Evolutionary conservation across 2,113 vertebrate genomes (phyloP).

Genomic region (Clarias batrachus): DNA sequence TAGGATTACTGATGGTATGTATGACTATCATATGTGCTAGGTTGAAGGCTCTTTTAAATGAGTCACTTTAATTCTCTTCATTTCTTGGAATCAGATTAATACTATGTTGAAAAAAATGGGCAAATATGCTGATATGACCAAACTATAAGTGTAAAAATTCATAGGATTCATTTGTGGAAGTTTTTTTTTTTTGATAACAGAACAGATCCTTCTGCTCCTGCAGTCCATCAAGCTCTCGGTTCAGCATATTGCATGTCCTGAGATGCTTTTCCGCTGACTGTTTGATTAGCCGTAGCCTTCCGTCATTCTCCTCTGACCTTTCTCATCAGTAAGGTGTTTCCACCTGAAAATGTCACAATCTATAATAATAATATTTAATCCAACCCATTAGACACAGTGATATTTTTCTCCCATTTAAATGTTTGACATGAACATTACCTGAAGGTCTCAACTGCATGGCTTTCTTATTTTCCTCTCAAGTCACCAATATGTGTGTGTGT

Average conservation of each 20-base stretch:
- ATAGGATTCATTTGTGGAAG: too few relatives aligned
- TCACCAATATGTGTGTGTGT: not conserved
- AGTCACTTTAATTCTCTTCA: not conserved
- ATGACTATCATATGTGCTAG: not conserved
- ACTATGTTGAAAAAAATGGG: not conserved
- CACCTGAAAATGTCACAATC: not conserved
- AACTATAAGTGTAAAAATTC: too few relatives aligned
- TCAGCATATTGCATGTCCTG: not conserved
- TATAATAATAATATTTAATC: not conserved
- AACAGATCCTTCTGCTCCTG: too few relatives aligned
- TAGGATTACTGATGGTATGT: not conserved
- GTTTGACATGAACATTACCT: not conserved
- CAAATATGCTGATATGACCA: too few relatives aligned
- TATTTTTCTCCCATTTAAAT: not conserved
- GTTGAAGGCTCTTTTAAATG: not conserved
- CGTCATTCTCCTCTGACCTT: not conserved
- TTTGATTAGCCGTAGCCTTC: not conserved
- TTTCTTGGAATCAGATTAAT: not conserved
- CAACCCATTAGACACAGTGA: not conserved
- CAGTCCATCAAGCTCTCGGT: not conserved
- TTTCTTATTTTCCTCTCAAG: not conserved
- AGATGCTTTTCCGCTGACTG: not conserved
- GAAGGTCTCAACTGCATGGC: not conserved
- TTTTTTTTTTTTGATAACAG: too few relatives aligned
- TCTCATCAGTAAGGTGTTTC: not conserved